Conservation (phyloP, 2,888 invertebrate genomes). For the Eristalinus sepulchralis region DNA sequence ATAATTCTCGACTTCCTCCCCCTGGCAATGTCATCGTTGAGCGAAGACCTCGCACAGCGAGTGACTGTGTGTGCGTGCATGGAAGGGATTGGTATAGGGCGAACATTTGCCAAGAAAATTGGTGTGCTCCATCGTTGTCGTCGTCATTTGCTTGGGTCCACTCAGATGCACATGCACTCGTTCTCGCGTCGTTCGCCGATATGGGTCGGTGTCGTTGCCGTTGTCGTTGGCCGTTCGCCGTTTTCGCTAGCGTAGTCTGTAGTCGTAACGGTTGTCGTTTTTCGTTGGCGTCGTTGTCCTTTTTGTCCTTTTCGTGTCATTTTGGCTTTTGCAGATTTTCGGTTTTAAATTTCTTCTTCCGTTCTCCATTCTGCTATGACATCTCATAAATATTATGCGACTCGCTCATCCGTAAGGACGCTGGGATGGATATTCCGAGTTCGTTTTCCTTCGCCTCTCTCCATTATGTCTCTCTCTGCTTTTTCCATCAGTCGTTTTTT, state of each 20-base stretch:
- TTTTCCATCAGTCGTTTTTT: not conserved
- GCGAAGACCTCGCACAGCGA: constrained; percentile 12
- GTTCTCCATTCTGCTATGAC: constrained; percentile 68
- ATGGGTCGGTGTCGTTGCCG: not conserved
- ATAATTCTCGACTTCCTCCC: constrained; percentile 29
- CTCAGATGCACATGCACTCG: constrained; percentile 63
- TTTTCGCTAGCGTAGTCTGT: constrained; percentile 15
- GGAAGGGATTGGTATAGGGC: not conserved
- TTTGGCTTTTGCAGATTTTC: constrained; percentile 69
- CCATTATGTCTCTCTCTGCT: no score
- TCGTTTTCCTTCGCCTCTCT: constrained; percentile 7
- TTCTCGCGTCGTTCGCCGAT: constrained; percentile 1
- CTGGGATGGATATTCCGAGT: constrained; percentile 45
- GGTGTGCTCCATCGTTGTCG: constrained; percentile 58
- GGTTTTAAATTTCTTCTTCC: constrained; percentile 68
- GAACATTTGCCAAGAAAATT: constrained; percentile 66
- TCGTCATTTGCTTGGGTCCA: constrained; percentile 56
- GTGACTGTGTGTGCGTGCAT: constrained; percentile 12
- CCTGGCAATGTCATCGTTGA: constrained; percentile 21
- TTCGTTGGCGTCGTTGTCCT: constrained; percentile 22
- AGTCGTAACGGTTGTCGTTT: constrained; percentile 6
- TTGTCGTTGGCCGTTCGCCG: no score
- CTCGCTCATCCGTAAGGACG: constrained; percentile 65
- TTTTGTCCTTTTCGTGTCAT: constrained; percentile 58
- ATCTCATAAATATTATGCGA: constrained; percentile 70